Conservation (phyloP, 2,113 vertebrate genomes). For the Phyllostomus hastatus region DNA sequence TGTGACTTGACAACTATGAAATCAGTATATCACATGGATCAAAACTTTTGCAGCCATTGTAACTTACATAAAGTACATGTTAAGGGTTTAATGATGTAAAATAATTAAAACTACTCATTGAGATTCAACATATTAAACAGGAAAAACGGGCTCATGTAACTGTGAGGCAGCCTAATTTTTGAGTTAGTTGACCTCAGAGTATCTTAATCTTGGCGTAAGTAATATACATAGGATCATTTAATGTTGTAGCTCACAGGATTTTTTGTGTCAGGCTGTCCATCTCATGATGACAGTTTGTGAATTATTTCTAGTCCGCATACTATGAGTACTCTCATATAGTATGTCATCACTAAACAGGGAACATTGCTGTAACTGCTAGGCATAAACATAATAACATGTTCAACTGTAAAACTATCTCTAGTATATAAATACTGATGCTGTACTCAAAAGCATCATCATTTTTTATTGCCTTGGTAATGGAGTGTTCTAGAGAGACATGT, state of each 20-base stretch:
- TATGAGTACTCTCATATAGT: constrained; percentile 58
- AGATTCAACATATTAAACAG: background rate
- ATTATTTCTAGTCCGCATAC: constrained; percentile 66
- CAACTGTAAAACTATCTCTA: constrained; percentile 76
- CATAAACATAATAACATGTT: constrained; percentile 75
- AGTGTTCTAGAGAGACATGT: constrained; percentile 62
- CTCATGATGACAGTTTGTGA: constrained; percentile 53
- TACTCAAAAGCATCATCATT: constrained; percentile 69
- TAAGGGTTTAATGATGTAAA: background rate
- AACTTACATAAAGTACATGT: background rate
- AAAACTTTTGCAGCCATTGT: background rate
- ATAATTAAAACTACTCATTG: constrained; percentile 46
- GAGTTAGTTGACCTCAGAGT: constrained; percentile 6
- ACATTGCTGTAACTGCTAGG: constrained; percentile 68
- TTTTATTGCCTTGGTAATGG: constrained; percentile 70
- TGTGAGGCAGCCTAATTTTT: background rate
- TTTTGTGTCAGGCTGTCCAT: constrained; percentile 53
- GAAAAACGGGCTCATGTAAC: background rate
- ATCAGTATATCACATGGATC: background rate
- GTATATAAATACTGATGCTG: constrained; percentile 75
- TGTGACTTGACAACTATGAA: background rate
- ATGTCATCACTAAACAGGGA: constrained; percentile 74
- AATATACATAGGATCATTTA: constrained; percentile 47
- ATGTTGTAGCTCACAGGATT: constrained; percentile 50
- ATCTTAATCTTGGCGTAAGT: constrained; percentile 35